These are phyloP conservation scores for Dascillus cervinus DNA, from an alignment of 2,888 invertebrate species.

Conservation along the genomic window DNA sequence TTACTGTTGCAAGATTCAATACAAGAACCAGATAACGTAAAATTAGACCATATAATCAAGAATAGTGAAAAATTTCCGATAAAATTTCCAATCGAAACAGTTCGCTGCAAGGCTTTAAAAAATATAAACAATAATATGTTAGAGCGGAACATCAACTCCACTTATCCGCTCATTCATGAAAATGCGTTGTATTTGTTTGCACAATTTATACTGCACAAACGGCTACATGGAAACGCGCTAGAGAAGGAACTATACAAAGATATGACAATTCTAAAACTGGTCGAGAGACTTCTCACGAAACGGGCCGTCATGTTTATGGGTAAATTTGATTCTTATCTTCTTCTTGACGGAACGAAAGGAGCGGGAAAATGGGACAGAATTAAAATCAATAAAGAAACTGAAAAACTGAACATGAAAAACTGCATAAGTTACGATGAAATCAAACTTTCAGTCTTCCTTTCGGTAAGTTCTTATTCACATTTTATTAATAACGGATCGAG, in stretches of 20 bases:
- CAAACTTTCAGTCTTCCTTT: conserved; percentile 49
- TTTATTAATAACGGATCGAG: conserved; percentile 52
- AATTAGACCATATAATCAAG: conserved; percentile 29
- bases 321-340: conserved; percentile 20
- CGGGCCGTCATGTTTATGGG: conserved; percentile 46
- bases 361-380: conserved; percentile 47
- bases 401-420: conserved; percentile 42
- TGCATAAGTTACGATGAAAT: conserved; percentile 54
- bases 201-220: conserved; percentile 58
- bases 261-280: conserved; percentile 42
- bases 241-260: conserved; percentile 37
- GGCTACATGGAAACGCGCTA: conserved; percentile 25
- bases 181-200: conserved; percentile 54
- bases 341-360: conserved; percentile 40
- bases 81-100: conserved; percentile 37
- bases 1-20: conserved; percentile 3
- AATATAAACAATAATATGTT: conserved; percentile 19
- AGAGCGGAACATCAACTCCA: conserved; percentile 47
- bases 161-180: conserved; percentile 63
- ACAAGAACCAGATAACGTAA: conserved; percentile 1
- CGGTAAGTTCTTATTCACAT: conserved; percentile 49
- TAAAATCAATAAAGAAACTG: conserved; percentile 43
- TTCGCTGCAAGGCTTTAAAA: conserved; percentile 28
- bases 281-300: conserved; percentile 47
- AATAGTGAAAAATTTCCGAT: conserved; percentile 38